phyloP scores from a whole-genome alignment of 2,113 vertebrate genomes.

The Saccopteryx leptura region DNA sequence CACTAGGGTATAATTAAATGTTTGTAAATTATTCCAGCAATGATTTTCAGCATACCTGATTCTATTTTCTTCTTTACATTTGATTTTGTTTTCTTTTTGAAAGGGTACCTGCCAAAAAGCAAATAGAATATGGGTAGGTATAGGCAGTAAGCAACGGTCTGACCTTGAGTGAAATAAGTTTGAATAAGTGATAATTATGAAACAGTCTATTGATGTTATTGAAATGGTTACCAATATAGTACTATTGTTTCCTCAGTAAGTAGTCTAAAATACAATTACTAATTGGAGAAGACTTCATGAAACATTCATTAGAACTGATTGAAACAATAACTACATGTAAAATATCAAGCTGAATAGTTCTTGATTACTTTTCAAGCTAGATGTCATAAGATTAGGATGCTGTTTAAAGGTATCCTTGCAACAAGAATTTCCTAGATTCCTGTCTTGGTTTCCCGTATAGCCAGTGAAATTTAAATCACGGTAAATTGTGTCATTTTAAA shows the following conservation, averaged over 20 bases:
- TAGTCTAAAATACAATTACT: conserved; percentile 70
- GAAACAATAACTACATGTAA: conserved; percentile 13
- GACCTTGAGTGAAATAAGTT: not conserved
- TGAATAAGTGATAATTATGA: conserved; percentile 30
- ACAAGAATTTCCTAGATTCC: not conserved
- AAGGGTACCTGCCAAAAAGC: not conserved
- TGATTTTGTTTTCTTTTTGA: conserved; percentile 1
- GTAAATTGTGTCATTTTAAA: conserved; percentile 39
- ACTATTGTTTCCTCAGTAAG: not conserved
- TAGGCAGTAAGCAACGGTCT: not conserved
- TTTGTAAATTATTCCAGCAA: not conserved
- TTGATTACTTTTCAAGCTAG: conserved; percentile 51
- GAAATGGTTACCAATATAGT: not conserved
- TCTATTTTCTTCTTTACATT: not conserved
- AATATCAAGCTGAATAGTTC: conserved; percentile 50
- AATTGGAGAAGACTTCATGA: conserved; percentile 51
- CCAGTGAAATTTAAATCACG: conserved; percentile 66
- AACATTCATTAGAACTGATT: conserved; percentile 55
- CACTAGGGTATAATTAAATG: not conserved
- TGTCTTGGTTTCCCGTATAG: conserved; percentile 22
- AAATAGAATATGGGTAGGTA: not conserved
- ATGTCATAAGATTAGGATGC: not conserved
- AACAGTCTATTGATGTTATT: not conserved
- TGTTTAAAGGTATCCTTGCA: not conserved
- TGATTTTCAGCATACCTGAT: not conserved